These are phyloP conservation scores for Saxidomus purpurata DNA, from an alignment of 1,140 invertebrate genomes.

Conservation along the genomic window DNA sequence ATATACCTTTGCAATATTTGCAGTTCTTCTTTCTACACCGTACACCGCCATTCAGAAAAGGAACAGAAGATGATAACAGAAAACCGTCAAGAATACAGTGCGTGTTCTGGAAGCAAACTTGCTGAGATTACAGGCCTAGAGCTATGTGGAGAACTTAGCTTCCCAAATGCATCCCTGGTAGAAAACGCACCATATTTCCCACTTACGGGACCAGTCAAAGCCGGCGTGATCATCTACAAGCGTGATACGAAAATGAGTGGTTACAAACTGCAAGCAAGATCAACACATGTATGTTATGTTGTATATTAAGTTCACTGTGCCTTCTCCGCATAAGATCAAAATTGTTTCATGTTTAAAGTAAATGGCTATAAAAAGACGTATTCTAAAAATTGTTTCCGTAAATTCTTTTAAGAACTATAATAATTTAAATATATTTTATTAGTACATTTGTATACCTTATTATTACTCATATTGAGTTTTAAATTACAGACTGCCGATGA, in stretches of 20 bases:
- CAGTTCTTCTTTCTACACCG: constrained; percentile 81
- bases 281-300: constrained; percentile 75
- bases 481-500: constrained; percentile 70
- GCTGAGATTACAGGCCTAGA: constrained; percentile 91
- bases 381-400: no score
- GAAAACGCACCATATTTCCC: constrained; percentile 90
- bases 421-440: no score
- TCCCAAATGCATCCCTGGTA: constrained; percentile 90
- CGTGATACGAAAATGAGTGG: constrained; percentile 88
- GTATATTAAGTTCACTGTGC: no score
- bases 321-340: no score
- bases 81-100: constrained; percentile 89
- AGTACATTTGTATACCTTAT: no score
- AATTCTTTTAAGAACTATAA: no score
- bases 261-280: constrained; percentile 86
- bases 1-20: constrained; percentile 29
- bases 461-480: no score
- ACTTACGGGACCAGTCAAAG: constrained; percentile 93
- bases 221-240: constrained; percentile 93
- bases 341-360: no score
- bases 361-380: no score
- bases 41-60: constrained; percentile 72
- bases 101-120: constrained; percentile 82
- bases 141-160: constrained; percentile 92
- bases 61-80: constrained; percentile 79